Base-by-base conservation (phyloP, 2,888 invertebrate species). In the Stenurella melanura region DNA sequence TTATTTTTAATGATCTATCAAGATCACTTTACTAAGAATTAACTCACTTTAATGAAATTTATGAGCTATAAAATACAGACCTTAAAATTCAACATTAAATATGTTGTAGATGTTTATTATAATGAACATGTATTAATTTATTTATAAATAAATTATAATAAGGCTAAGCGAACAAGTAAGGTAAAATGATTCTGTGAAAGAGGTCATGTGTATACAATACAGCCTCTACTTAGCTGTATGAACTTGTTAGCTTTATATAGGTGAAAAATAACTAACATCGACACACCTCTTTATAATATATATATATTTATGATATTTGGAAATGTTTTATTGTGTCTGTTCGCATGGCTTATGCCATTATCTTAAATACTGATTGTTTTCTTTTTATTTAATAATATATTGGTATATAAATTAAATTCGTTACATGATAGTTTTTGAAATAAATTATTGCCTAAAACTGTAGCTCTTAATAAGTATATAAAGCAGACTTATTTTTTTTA, bases 201-300 rank as follows among this genome's bases (percentile, higher is more conserved):
- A 56, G 67, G 67, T 68, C 67, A 56, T 54, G 21, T 68, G 56
- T 30, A 17, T 56, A 50, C 42, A 68, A 68, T 56, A 50, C 42
- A 68, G 56, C 67, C 67, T 68, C 30, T 56, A 68, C 26, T 19
- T 10, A n/a, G 26, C 60, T 67, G 42, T 19, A 50, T 42, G 12
- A 38, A 50, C 18, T 50, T 42, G 19, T 21, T 50, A 50, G n/a
- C 19, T 9, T 50, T 69, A 69, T 57, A 54, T 57, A 69, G 69
- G 69, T 57, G 58, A 69, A 67, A 69, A 58, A 67, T n/a, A n/a
- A 56, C 7, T 19, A 69, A 67, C 11, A 56, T 34, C 2, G 30
- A 17, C 69, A 34, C 69, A 7, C 69, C 69, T 34, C 58, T 54
- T 61, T 34, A 15, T 21, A 34, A 15, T 21, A 21, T 21, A 17